Conservation (phyloP, 2,797 vertebrate species). For the Arvicola amphibius region DNA sequence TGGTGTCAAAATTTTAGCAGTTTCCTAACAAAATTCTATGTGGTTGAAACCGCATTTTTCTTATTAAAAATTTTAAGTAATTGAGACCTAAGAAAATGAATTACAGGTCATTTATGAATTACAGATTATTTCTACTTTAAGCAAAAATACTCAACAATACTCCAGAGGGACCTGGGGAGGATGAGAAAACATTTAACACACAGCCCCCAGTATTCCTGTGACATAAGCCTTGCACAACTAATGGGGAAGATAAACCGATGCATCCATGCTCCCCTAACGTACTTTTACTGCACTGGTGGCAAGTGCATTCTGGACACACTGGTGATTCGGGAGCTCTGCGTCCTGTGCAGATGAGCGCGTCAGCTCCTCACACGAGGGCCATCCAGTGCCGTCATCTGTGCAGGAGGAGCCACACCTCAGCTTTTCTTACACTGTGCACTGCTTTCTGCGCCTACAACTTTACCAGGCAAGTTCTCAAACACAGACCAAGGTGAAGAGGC, state of each 20-base stretch:
- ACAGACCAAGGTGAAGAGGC: background rate
- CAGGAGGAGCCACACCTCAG: background rate
- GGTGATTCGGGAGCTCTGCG: background rate
- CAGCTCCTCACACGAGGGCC: background rate
- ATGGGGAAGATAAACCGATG: background rate
- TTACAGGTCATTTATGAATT: background rate
- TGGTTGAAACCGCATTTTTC: slow-evolving; percentile 39
- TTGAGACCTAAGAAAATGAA: slow-evolving; percentile 42
- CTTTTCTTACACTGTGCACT: background rate
- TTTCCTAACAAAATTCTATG: background rate
- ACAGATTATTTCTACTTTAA: slow-evolving; percentile 24
- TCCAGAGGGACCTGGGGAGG: background rate
- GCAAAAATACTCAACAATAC: background rate
- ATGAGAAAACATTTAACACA: background rate
- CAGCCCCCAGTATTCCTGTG: background rate
- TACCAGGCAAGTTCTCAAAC: background rate
- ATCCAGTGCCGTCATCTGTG: background rate
- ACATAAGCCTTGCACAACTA: background rate
- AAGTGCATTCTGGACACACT: background rate
- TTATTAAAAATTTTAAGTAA: slow-evolving; percentile 59
- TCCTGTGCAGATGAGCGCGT: background rate
- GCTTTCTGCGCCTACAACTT: background rate
- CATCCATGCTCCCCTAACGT: background rate
- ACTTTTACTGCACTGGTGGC: background rate
- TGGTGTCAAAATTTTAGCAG: background rate